A percentile compares a stretch with the other conserved stretches of the same genome.
Evolutionary conservation across 2,797 vertebrate genomes (phyloP).

Genomic region (Gambelia wislizenii): DNA sequence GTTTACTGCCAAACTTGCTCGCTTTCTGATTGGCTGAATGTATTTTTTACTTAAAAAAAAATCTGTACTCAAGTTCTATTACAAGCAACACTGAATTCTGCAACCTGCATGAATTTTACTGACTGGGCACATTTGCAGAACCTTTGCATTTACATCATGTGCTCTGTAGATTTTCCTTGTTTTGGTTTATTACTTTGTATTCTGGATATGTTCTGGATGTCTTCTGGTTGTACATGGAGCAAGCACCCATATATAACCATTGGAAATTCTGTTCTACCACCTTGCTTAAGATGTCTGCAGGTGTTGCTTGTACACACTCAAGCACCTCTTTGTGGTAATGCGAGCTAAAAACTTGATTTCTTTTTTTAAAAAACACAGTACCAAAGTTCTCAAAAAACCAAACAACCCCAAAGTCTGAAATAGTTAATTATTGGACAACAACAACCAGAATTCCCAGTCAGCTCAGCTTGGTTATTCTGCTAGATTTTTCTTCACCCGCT

Average conservation of each 20-base stretch:
- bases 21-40: not conserved
- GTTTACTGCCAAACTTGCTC: not conserved
- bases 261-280: not conserved
- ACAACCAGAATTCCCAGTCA: not conserved
- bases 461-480: not conserved
- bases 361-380: not conserved
- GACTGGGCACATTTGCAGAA: not conserved
- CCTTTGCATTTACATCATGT: not conserved
- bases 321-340: not conserved
- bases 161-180: not conserved
- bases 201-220: not conserved
- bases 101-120: not conserved
- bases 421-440: too few relatives aligned
- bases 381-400: not conserved
- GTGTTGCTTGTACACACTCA: not conserved
- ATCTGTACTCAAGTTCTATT: not conserved
- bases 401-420: too few relatives aligned
- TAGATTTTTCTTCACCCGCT: too few relatives aligned
- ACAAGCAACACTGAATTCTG: not conserved
- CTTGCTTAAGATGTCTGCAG: not conserved
- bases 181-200: not conserved
- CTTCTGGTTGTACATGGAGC: too few relatives aligned
- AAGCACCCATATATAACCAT: not conserved
- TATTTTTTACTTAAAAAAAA: not conserved
- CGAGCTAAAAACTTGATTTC: not conserved